A percentile compares a stretch with the other conserved stretches of the same genome.
These are phyloP conservation scores for Scaptomyza parva DNA, from an alignment of 2,888 invertebrate genomes.

Conservation along the genomic window DNA sequence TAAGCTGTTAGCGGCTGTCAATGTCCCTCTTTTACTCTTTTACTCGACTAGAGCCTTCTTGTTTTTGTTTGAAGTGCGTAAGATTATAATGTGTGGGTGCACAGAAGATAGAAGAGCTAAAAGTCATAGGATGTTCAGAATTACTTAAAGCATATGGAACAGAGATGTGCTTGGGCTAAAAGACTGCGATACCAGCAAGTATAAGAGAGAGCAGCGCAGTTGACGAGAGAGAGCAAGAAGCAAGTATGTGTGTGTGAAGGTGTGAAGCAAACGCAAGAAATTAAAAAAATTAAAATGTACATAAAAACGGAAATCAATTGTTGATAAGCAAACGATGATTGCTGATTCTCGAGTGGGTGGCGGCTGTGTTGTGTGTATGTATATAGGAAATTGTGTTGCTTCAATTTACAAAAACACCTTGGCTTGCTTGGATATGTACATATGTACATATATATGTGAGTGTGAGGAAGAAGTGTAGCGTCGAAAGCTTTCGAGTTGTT, in stretches of 20 bases:
- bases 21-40: conserved; percentile 16
- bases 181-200: neutral
- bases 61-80: conserved; percentile 10
- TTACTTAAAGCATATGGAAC: conserved; percentile 34
- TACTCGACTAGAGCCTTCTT: too few relatives aligned
- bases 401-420: conserved; percentile 33
- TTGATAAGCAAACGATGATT: conserved; percentile 46
- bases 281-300: conserved; percentile 31
- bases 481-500: conserved; percentile 20
- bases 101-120: conserved; percentile 22
- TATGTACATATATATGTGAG: conserved; percentile 2
- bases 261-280: conserved; percentile 22
- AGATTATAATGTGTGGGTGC: conserved; percentile 48
- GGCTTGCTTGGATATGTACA: too few relatives aligned
- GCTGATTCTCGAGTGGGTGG: conserved; percentile 15
- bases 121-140: conserved; percentile 34
- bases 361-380: neutral
- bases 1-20: conserved; percentile 67
- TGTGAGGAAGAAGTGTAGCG: neutral
- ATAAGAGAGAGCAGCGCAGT: neutral
- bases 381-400: conserved; percentile 26
- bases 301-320: conserved; percentile 58
- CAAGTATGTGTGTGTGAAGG: neutral
- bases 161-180: neutral
- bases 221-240: neutral